Base-by-base conservation (phyloP, 2,113 vertebrate genomes). In the Rhadina sibilatrix region DNA sequence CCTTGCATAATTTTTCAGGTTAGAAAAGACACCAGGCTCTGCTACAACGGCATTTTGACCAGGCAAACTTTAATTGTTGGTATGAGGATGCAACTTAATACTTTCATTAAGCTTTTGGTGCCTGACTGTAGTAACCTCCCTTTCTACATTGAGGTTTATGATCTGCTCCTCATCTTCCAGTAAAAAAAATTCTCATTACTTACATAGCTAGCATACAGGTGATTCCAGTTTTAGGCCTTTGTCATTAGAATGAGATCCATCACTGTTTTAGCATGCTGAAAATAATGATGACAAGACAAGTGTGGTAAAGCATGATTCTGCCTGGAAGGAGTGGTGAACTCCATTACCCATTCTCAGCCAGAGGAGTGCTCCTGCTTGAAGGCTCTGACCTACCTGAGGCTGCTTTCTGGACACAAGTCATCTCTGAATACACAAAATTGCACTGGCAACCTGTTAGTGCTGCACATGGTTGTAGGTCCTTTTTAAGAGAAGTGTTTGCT, bases 321-420 rank as follows among this genome's bases (percentile, higher is more conserved):
- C 37, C 54, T 77, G 68, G 31, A 69, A 57, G 47, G 20, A 10
- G 6, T 75, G 25, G 14, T 91, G 70, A 77, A 3, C 25, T 30
- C 19, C 71, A 44, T 44, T n/a, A 15, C 42, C 42, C 54, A 6
- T 52, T 52, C 40, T 44, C 59, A 80, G 49, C 13, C 50, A 12
- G 31, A 7, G 20, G 0, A 0, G 8, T 50, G 18, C 10, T 54
- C 23, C 33, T 54, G 33, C 33, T 47, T 30, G 33, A 61, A 61
- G 12, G 24, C 31, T 79, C 90, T 89, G 72, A 35, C 19, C 40
- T 49, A 1, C 24, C 25, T 20, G 24, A 12, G 19, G 7, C 42
- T 64, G 10, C 28, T 79, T 69, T 42, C 33, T 21, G 22, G 54
- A 10, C 2, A 2, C 18, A 56, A 33, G 11, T 28, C 0, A 0